These are phyloP conservation scores for Montipora capitata DNA, from an alignment of 92 coral and sea anemone species.

Conservation along the genomic window DNA sequence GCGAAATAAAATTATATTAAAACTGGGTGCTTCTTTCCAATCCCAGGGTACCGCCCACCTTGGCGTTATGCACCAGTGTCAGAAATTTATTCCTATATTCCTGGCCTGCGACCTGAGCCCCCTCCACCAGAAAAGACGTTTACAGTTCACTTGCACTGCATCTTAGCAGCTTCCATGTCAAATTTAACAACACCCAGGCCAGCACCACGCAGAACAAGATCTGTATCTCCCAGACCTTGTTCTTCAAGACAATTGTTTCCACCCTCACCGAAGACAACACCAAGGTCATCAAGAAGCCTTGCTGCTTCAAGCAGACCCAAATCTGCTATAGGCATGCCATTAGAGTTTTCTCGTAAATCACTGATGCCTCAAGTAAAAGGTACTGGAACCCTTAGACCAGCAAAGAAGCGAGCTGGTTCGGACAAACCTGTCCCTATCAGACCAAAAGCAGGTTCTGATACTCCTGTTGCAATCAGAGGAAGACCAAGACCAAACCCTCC, in stretches of 20 bases:
- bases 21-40: slow-evolving; percentile 77
- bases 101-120: slow-evolving; percentile 92
- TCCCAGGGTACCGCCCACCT: slow-evolving; percentile 86
- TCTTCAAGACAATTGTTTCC: slow-evolving; percentile 74
- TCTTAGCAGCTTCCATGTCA: slow-evolving; percentile 86
- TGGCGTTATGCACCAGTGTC: slow-evolving; percentile 88
- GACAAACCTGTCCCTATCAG: slow-evolving; percentile 81
- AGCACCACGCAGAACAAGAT: slow-evolving; percentile 66
- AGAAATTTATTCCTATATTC: slow-evolving; percentile 80
- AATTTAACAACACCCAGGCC: slow-evolving; percentile 66
- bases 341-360: slow-evolving; percentile 71
- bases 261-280: slow-evolving; percentile 81
- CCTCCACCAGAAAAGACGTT: slow-evolving; percentile 82
- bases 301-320: slow-evolving; percentile 60
- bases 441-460: slow-evolving; percentile 89
- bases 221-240: slow-evolving; percentile 88
- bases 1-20: slow-evolving; percentile 45
- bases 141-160: slow-evolving; percentile 90
- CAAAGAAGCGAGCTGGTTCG: slow-evolving; percentile 76
- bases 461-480: slow-evolving; percentile 87
- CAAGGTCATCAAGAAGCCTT: slow-evolving; percentile 71
- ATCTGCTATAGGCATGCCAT: slow-evolving; percentile 62
- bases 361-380: slow-evolving; percentile 65
- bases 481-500: slow-evolving; percentile 67
- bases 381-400: slow-evolving; percentile 35